phyloP scores from a whole-genome alignment of 2,888 invertebrate genomes.

The Ornithoptera priamus region DNA sequence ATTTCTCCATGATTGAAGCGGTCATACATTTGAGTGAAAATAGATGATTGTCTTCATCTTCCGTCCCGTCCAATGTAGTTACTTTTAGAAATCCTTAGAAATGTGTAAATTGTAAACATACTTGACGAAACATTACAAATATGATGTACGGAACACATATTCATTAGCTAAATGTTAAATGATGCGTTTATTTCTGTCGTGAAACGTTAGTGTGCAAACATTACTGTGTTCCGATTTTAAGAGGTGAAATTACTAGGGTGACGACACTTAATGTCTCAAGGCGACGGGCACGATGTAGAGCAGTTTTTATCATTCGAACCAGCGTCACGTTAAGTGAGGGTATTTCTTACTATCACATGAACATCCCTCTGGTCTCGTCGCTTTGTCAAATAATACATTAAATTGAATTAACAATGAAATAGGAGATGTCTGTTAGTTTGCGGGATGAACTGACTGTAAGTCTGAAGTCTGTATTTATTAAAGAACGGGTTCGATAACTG shows the following conservation, averaged over 20 bases:
- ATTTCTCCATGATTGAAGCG: background rate
- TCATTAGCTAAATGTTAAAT: background rate
- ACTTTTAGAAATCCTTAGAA: conserved; percentile 42
- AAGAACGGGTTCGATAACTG: background rate
- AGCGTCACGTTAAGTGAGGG: no score
- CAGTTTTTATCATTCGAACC: no score
- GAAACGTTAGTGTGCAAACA: no score
- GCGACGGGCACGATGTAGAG: no score
- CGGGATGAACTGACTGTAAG: background rate
- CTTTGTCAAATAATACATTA: background rate
- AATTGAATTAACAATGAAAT: background rate
- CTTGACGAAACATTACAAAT: background rate
- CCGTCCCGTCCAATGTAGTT: conserved; percentile 65
- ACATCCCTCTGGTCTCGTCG: no score
- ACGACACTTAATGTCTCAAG: no score
- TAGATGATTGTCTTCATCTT: conserved; percentile 37
- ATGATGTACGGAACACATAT: background rate
- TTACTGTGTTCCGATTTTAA: no score
- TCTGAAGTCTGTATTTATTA: background rate
- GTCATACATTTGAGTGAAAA: conserved; percentile 54
- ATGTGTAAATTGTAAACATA: conserved; percentile 40
- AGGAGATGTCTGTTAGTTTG: no score
- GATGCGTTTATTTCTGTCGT: no score
- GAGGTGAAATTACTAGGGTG: no score
- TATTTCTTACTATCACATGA: no score